Base-by-base conservation (phyloP, 2,797 vertebrate genomes). In the Mormyrops attenuatus region DNA sequence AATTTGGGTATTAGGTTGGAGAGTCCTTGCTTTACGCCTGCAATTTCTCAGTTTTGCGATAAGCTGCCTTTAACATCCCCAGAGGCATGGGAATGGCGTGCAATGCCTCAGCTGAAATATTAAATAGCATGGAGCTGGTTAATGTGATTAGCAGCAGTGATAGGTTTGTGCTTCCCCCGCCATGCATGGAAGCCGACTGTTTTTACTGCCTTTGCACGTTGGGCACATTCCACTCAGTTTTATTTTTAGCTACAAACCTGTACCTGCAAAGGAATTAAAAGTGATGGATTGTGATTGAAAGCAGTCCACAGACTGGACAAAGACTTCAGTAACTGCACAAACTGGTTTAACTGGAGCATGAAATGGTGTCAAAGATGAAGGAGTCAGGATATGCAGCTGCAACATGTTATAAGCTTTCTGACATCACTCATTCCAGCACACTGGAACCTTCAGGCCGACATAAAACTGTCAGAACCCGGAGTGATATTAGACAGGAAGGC, bases 31-130 rank as follows among this genome's bases (percentile, higher is more conserved):
- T 5, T 85, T 20, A 52, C 9, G 2, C 4, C n/a, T 2, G 47
- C 82, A 52, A 85, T 49, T 85, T 52, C 47, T 52, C 44, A 52
- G 82, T 85, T 63, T 85, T 85, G n/a, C 26, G 47, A 85, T 85
- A 85, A 85, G 82, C 20, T 85, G 82, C 44, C 82, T 85, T 85
- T 52, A 84, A 44, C 38, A 49, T 44, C 7, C 7, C 20, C n/a
- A 50, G 82, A 52, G 22, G 47, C n/a, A 13, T 52, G 7, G 30
- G 9, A 50, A 85, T 30, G 49, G 11, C 13, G 0, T 85, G 41
- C 8, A 9, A 30, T 8, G 7, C 82, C 47, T 85, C 15, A 13
- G 7, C 41, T 49, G 41, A 85, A 85, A 85, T 22, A 47, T 50
- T 1, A 85, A 85, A 85, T 50, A 49, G 8, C n/a, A n/a, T 5